Evolutionary conservation across 2,888 invertebrate genomes (phyloP).

Genomic region (Melanophora roralis): DNA sequence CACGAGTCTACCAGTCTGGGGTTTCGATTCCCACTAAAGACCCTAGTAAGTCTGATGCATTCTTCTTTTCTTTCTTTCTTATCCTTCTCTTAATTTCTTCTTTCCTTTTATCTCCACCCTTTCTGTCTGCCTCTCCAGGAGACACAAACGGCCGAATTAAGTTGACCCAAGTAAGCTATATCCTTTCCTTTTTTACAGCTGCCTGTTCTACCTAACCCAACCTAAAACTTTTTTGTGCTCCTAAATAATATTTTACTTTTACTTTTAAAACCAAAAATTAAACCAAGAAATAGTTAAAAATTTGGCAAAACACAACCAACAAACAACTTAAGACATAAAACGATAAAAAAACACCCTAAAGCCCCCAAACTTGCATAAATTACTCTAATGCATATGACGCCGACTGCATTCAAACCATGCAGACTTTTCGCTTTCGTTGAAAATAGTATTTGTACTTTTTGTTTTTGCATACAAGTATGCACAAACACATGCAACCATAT

Average conservation of each 20-base stretch:
- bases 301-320: constrained; percentile 7
- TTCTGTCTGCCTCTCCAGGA: no score
- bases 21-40: no score
- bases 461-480: neutral
- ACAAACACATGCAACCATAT: neutral
- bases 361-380: constrained; percentile 2
- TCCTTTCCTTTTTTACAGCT: no score
- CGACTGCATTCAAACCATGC: neutral
- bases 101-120: no score
- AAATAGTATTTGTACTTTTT: neutral
- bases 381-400: constrained; percentile 29
- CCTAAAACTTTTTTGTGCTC: no score
- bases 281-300: neutral
- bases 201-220: no score
- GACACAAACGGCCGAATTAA: no score
- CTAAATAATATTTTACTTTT: neutral
- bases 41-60: no score
- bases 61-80: no score
- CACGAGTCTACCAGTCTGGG: no score
- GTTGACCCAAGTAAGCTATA: no score
- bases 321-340: neutral
- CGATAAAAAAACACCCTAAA: neutral
- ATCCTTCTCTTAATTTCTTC: no score
- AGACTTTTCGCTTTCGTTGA: constrained; percentile 9
- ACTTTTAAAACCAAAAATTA: neutral